Percentiles rank a stretch among this genome's conserved stretches.
phyloP scores from a whole-genome alignment of 53 echinoderm and acorn worm genomes.

The Arbacia lixula region DNA sequence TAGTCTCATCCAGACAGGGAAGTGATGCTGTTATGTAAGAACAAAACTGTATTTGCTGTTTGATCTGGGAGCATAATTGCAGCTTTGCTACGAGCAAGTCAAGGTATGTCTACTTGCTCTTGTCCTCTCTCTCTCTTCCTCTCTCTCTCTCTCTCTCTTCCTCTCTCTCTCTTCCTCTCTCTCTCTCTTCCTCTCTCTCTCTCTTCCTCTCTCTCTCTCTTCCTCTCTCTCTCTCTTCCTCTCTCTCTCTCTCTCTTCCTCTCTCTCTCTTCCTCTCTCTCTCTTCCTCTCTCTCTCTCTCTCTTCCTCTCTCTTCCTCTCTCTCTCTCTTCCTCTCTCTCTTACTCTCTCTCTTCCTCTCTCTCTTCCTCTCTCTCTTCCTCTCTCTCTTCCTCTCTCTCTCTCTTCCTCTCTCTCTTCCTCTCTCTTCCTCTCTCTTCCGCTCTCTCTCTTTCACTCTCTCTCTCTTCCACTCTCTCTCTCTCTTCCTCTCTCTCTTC shows the following conservation, averaged over 20 bases:
- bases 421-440: neutral
- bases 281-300: neutral
- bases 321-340: neutral
- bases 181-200: neutral
- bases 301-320: neutral
- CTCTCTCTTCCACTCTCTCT: neutral
- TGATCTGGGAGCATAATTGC: too few species aligned
- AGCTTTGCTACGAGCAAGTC: slow-evolving; percentile 15
- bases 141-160: neutral
- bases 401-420: neutral
- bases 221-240: neutral
- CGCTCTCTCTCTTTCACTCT: neutral
- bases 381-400: neutral
- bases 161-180: neutral
- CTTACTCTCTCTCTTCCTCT: too few species aligned
- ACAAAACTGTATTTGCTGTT: too few species aligned
- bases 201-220: neutral
- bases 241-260: neutral
- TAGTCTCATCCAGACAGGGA: too few species aligned
- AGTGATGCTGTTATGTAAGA: too few species aligned
- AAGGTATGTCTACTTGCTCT: neutral
- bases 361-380: neutral
- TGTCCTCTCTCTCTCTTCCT: slow-evolving; percentile 9
- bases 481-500: neutral
- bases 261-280: neutral